These are phyloP conservation scores for Synergus umbraculus DNA, from an alignment of 2,888 invertebrate genomes.

Conservation along the genomic window DNA sequence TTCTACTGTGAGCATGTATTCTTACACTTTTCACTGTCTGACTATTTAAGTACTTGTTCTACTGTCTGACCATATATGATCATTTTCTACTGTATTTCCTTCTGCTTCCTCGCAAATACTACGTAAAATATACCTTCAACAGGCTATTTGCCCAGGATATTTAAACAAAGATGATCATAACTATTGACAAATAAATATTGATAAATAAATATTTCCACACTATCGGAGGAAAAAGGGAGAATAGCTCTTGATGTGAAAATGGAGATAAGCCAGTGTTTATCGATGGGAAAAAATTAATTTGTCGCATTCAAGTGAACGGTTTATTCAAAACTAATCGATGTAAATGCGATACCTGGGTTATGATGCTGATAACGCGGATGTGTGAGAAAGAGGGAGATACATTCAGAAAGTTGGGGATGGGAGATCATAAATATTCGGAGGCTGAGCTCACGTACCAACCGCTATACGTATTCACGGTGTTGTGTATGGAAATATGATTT, in stretches of 20 bases:
- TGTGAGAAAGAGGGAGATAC: background rate
- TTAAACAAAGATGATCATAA: background rate
- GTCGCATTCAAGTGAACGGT: background rate
- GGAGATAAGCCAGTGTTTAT: background rate
- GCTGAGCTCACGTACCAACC: slow-evolving; percentile 26
- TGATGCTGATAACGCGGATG: background rate
- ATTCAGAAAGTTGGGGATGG: background rate
- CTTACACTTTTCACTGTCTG: too few species aligned
- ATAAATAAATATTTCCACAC: background rate
- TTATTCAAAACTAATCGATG: slow-evolving; percentile 16
- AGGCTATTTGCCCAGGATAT: background rate
- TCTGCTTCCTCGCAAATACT: too few species aligned
- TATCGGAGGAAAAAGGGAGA: background rate
- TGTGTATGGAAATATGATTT: slow-evolving; percentile 52
- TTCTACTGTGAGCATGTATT: too few species aligned
- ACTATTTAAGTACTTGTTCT: too few species aligned
- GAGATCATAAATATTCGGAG: slow-evolving; percentile 19
- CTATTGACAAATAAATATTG: background rate
- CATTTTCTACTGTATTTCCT: too few species aligned
- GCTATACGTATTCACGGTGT: slow-evolving; percentile 26
- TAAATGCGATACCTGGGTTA: background rate
- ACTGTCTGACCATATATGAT: too few species aligned
- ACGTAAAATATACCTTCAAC: too few species aligned
- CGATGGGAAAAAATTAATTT: slow-evolving; percentile 18
- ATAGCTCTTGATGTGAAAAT: background rate